These are phyloP conservation scores for Poeciliopsis retropinna DNA, from an alignment of 2,113 vertebrate genomes.

Conservation along the genomic window DNA sequence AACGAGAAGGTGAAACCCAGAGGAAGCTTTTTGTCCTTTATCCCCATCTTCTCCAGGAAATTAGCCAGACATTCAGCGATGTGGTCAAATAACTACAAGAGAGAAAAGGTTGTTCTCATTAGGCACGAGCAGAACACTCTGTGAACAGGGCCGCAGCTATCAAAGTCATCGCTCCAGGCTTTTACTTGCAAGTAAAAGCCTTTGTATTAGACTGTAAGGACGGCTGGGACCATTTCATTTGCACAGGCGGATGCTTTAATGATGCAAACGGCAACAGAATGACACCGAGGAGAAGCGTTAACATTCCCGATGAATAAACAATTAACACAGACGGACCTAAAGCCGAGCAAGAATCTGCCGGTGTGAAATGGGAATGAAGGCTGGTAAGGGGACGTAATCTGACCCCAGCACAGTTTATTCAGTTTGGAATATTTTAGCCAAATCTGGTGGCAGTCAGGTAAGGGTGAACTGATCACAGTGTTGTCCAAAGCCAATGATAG, in stretches of 20 bases:
- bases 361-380: too few relatives aligned
- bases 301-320: neutral
- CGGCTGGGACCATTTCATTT: fast-evolving
- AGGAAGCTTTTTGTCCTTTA: slow-evolving; percentile 93
- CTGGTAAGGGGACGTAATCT: too few relatives aligned
- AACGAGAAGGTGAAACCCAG: slow-evolving; percentile 98
- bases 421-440: too few relatives aligned
- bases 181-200: too few relatives aligned
- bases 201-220: neutral
- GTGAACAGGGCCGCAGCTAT: neutral
- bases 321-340: too few relatives aligned
- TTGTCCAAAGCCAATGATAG: too few relatives aligned
- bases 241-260: neutral
- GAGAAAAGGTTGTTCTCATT: slow-evolving; percentile 14
- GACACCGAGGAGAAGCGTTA: neutral
- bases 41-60: slow-evolving; percentile 92
- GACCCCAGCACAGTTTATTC: too few relatives aligned
- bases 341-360: too few relatives aligned
- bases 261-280: neutral
- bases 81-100: slow-evolving; percentile 93
- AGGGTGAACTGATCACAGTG: too few relatives aligned
- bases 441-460: too few relatives aligned
- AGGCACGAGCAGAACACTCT: neutral
- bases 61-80: slow-evolving; percentile 90
- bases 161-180: neutral